Conservation (phyloP, 2,888 invertebrate genomes). For the Halictus ligatus region DNA sequence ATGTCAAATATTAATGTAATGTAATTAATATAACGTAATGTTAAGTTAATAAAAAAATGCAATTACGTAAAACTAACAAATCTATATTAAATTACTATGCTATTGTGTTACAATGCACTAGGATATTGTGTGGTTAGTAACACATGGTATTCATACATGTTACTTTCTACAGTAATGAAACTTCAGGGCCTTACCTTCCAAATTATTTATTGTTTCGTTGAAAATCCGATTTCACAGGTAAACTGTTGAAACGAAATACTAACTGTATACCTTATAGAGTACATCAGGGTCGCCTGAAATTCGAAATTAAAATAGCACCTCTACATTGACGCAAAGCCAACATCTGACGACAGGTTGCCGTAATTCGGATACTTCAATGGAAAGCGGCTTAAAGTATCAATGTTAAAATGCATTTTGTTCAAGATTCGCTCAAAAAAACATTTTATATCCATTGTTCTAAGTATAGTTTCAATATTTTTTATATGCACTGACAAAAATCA, state of each 20-base stretch:
- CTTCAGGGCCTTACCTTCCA: constrained; percentile 45
- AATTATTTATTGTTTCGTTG: constrained; percentile 22
- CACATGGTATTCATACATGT: constrained; percentile 47
- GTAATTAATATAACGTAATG: no score
- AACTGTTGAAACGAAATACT: constrained; percentile 27
- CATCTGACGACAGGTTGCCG: constrained; percentile 70
- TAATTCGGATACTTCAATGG: constrained; percentile 38
- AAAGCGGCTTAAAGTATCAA: constrained; percentile 42
- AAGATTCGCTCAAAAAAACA: not conserved
- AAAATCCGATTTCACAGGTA: constrained; percentile 15
- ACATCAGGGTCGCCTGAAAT: constrained; percentile 65
- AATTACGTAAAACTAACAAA: constrained; percentile 22
- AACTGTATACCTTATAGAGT: constrained; percentile 47
- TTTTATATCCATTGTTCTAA: not conserved
- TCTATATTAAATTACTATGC: constrained; percentile 14
- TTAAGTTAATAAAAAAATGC: not conserved
- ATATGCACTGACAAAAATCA: not conserved
- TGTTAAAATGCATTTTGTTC: not conserved
- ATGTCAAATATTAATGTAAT: not conserved
- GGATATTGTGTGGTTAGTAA: constrained; percentile 39
- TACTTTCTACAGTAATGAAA: constrained; percentile 15
- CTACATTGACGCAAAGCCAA: constrained; percentile 65
- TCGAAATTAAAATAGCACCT: constrained; percentile 72
- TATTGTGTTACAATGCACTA: not conserved
- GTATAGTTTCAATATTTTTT: not conserved